These are phyloP conservation scores for Pandemis heparana DNA, from an alignment of 2,888 invertebrate species.

Conservation along the genomic window DNA sequence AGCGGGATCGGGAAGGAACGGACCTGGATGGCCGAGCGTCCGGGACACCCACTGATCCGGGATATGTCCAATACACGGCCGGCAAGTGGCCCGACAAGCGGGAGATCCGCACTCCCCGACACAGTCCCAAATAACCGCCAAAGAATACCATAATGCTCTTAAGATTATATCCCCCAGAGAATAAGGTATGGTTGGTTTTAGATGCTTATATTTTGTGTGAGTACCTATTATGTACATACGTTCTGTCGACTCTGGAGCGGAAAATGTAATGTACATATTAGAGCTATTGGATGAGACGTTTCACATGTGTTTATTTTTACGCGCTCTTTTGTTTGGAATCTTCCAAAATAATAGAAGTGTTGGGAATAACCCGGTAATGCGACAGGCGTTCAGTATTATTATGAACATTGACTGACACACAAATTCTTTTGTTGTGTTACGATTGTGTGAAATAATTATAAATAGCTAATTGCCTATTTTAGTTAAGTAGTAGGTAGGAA, in stretches of 20 bases:
- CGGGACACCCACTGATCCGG: conserved; percentile 90
- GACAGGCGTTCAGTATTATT: conserved; percentile 39
- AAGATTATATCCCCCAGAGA: neutral
- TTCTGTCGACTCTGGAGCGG: neutral
- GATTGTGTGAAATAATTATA: conserved; percentile 57
- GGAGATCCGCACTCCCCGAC: conserved; percentile 85
- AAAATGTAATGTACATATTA: neutral
- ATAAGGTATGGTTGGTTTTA: neutral
- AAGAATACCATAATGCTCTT: conserved; percentile 33
- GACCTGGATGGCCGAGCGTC: conserved; percentile 76
- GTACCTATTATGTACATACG: neutral
- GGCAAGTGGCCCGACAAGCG: conserved; percentile 87
- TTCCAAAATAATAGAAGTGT: conserved; percentile 27
- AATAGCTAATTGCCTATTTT: conserved; percentile 43
- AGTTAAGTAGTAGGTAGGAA: conserved; percentile 42
- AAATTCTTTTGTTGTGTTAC: conserved; percentile 55
- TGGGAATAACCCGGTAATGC: conserved; percentile 27
- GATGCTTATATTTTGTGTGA: neutral
- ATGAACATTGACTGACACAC: conserved; percentile 55
- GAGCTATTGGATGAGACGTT: neutral
- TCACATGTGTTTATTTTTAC: conserved; percentile 30
- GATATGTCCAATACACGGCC: conserved; percentile 90
- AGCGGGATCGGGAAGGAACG: conserved; percentile 66
- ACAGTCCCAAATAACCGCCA: conserved; percentile 76
- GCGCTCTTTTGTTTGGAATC: conserved; percentile 30